phyloP scores from a whole-genome alignment of 2,113 vertebrate species.

The Leptosomus discolor region DNA sequence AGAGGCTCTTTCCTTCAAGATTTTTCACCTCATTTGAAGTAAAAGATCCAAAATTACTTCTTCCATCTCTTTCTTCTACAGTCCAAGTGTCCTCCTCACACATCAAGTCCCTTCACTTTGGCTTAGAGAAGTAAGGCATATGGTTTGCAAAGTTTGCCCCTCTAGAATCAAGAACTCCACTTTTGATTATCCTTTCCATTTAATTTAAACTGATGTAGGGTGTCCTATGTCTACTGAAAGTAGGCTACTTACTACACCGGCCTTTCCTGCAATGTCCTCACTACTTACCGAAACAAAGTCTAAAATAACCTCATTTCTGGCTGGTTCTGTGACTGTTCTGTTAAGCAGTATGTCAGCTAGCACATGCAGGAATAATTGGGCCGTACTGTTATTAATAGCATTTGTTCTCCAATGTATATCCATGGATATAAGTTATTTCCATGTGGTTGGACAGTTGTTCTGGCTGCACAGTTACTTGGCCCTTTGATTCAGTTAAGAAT shows the following conservation, averaged over 20 bases:
- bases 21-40: background rate
- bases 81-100: background rate
- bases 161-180: background rate
- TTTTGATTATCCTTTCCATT: background rate
- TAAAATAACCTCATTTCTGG: constrained; percentile 40
- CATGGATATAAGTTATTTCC: constrained; percentile 46
- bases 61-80: background rate
- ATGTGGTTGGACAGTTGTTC: constrained; percentile 58
- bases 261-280: background rate
- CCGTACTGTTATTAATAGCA: constrained; percentile 50
- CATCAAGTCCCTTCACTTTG: background rate
- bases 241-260: background rate
- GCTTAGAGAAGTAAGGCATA: background rate
- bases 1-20: background rate
- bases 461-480: constrained; percentile 59
- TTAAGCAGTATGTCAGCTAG: constrained; percentile 36
- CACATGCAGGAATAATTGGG: constrained; percentile 44
- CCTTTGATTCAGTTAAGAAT: constrained; percentile 61
- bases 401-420: constrained; percentile 36
- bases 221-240: background rate
- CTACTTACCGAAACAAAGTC: background rate
- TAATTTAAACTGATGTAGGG: background rate
- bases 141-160: background rate
- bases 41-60: background rate
- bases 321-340: constrained; percentile 23